Evolutionary conservation across 2,888 invertebrate species (phyloP).

Genomic region (Sicus ferrugineus): DNA sequence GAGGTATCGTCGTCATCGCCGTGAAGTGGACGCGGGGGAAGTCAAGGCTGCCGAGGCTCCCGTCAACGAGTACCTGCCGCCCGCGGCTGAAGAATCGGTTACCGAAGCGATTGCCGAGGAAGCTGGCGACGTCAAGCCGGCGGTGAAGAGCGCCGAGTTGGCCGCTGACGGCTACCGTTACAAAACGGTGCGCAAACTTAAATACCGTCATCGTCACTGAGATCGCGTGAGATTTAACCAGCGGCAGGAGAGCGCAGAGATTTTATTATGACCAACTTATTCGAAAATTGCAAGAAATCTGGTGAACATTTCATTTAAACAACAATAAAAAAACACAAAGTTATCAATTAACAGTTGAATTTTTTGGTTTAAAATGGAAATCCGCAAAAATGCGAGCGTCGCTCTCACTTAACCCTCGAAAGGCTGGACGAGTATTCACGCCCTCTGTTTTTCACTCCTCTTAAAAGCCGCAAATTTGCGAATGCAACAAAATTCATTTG

Average conservation of each 20-base stretch:
- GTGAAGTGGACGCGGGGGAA: constrained; percentile 48
- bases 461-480: too few species aligned
- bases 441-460: too few species aligned
- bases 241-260: neutral
- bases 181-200: constrained; percentile 58
- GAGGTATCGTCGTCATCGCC: constrained; percentile 58
- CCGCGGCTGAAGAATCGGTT: constrained; percentile 34
- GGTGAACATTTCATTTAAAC: too few species aligned
- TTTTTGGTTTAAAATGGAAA: too few species aligned
- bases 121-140: constrained; percentile 44
- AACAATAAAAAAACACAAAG: too few species aligned
- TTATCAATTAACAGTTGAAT: too few species aligned
- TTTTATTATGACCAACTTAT: too few species aligned
- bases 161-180: constrained; percentile 60
- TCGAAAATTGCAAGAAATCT: too few species aligned
- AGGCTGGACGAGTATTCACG: too few species aligned
- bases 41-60: constrained; percentile 42
- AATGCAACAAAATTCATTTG: neutral
- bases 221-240: neutral
- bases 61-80: constrained; percentile 55
- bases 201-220: constrained; percentile 58
- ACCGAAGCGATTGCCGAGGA: constrained; percentile 36
- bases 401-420: too few species aligned
- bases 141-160: constrained; percentile 54
- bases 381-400: too few species aligned